A percentile compares a stretch with the other conserved stretches of the same genome.
These are phyloP conservation scores for Gymnoscelis rufifasciata DNA, from an alignment of 2,888 invertebrate genomes.

Conservation along the genomic window DNA sequence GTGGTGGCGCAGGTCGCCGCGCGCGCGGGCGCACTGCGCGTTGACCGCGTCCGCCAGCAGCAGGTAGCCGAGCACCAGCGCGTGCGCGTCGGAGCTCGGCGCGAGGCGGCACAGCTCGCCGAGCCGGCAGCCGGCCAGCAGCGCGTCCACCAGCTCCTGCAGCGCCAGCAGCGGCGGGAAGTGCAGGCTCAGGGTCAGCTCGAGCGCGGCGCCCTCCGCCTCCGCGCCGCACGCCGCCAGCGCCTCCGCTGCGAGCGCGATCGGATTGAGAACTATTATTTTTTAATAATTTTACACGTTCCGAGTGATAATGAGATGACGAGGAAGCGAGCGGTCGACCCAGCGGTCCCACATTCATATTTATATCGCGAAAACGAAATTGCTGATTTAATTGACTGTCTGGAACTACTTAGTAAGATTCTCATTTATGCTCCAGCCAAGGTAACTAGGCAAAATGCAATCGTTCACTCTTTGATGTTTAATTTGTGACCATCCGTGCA, in stretches of 20 bases:
- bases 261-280: not conserved
- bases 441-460: too few species aligned
- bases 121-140: not conserved
- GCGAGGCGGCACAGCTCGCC: constrained; percentile 78
- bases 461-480: too few species aligned
- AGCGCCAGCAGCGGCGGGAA: constrained; percentile 34
- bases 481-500: too few species aligned
- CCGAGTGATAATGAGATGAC: too few species aligned
- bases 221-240: constrained; percentile 33
- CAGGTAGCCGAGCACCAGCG: constrained; percentile 83
- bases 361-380: too few species aligned
- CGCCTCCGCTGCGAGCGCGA: constrained; percentile 34
- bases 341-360: too few species aligned
- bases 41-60: constrained; percentile 85
- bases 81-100: constrained; percentile 78
- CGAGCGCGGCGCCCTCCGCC: constrained; percentile 26
- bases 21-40: constrained; percentile 81
- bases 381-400: too few species aligned
- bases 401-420: too few species aligned
- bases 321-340: too few species aligned
- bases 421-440: too few species aligned
- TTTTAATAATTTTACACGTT: too few species aligned
- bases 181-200: constrained; percentile 33
- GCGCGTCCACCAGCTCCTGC: constrained; percentile 37
- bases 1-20: constrained; percentile 84